A percentile compares a stretch with the other conserved stretches of the same genome.
Evolutionary conservation across 2,113 vertebrate species (phyloP).

Genomic region (Catharus fuscescens): DNA sequence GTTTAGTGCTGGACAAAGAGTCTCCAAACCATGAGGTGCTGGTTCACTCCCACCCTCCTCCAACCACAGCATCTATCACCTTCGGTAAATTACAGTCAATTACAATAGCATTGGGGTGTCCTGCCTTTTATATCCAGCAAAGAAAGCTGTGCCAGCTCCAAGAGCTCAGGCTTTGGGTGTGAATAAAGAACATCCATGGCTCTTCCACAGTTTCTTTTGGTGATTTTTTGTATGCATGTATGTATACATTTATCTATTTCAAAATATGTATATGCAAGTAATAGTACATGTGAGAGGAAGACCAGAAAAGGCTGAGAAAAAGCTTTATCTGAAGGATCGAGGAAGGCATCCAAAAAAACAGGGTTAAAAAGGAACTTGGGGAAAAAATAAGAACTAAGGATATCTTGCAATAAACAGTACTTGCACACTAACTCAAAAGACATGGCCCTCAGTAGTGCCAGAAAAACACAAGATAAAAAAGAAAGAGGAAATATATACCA

Average conservation of each 20-base stretch:
- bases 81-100: not conserved
- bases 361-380: not conserved
- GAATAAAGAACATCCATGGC: not conserved
- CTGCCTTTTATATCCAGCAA: not conserved
- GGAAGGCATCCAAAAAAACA: not conserved
- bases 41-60: not conserved
- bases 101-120: accelerated
- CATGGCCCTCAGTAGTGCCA: not conserved
- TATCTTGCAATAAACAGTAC: not conserved
- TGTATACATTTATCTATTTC: not conserved
- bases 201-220: not conserved
- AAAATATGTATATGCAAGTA: not conserved
- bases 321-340: not conserved
- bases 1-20: not conserved
- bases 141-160: not conserved
- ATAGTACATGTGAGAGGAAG: accelerated
- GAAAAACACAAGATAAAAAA: not conserved
- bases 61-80: not conserved
- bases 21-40: not conserved
- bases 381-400: not conserved
- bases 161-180: not conserved
- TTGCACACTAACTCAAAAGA: not conserved
- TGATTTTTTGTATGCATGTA: not conserved
- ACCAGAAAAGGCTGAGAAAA: not conserved
- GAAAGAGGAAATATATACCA: not conserved